A percentile compares a stretch with the other conserved stretches of the same genome.
phyloP scores from a whole-genome alignment of 2,797 vertebrate species.

The Oceanodroma leucorhoa region DNA sequence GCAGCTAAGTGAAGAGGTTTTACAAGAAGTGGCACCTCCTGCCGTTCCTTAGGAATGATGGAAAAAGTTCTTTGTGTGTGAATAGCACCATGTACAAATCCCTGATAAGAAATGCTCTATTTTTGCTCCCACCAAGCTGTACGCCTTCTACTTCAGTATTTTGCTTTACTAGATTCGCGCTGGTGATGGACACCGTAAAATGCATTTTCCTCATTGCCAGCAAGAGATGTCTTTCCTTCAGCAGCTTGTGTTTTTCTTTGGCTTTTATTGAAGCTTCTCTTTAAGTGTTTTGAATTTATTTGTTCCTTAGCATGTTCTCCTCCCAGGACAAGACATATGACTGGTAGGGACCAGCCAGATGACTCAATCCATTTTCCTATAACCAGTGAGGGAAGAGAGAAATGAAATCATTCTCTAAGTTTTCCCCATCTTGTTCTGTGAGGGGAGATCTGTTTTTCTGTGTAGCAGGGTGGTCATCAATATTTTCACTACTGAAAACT shows the following conservation, averaged over 20 bases:
- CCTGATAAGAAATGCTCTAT: background rate
- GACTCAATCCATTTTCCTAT: background rate
- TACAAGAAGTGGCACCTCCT: background rate
- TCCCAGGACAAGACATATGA: background rate
- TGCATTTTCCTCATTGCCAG: background rate
- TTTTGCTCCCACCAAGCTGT: background rate
- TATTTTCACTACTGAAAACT: background rate
- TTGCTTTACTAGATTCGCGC: background rate
- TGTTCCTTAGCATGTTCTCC: background rate
- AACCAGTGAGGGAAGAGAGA: background rate
- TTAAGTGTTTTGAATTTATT: background rate
- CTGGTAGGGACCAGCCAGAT: background rate
- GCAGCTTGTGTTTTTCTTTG: background rate
- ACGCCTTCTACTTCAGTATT: fast-evolving
- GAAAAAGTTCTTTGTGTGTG: background rate
- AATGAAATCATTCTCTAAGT: background rate
- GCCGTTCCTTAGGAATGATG: background rate
- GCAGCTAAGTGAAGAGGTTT: background rate
- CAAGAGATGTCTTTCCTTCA: background rate
- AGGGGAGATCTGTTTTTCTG: background rate
- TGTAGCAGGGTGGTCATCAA: background rate
- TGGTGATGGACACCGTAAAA: background rate
- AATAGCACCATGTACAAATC: background rate
- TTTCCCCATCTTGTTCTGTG: background rate
- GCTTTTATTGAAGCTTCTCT: background rate